These are phyloP conservation scores for Eulimnadia texana DNA, from an alignment of 1,140 invertebrate species.

Conservation along the genomic window DNA sequence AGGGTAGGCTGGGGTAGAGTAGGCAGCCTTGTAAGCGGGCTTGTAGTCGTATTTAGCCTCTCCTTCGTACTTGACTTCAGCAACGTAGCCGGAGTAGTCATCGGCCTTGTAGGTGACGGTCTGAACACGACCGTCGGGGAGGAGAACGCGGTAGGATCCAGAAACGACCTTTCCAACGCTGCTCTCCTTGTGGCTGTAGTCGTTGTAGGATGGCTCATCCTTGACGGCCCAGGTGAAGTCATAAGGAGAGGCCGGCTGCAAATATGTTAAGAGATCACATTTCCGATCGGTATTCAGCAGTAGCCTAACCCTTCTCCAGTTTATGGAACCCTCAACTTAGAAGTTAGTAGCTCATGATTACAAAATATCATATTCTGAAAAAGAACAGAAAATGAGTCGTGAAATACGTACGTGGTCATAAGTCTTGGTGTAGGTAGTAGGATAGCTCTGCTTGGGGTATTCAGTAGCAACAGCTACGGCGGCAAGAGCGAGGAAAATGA, in stretches of 20 bases:
- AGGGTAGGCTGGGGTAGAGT: background rate
- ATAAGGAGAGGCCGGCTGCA: slow-evolving; percentile 31
- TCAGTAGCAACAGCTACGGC: too few species aligned
- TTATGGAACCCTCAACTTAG: too few species aligned
- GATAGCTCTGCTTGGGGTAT: too few species aligned
- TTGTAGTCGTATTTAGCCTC: slow-evolving; percentile 16
- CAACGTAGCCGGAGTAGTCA: slow-evolving; percentile 17
- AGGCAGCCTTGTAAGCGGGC: slow-evolving; percentile 16
- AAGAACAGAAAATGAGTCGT: too few species aligned
- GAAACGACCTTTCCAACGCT: slow-evolving; percentile 40
- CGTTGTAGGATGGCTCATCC: slow-evolving; percentile 47
- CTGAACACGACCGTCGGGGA: slow-evolving; percentile 48
- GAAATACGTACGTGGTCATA: too few species aligned
- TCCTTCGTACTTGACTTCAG: slow-evolving; percentile 18
- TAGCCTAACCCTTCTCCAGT: too few species aligned
- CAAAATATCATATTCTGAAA: too few species aligned
- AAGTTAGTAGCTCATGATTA: too few species aligned
- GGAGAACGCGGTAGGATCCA: slow-evolving; percentile 56
- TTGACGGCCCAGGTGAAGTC: slow-evolving; percentile 56
- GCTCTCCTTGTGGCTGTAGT: slow-evolving; percentile 55
- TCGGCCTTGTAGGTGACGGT: slow-evolving; percentile 17
- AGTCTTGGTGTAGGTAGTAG: too few species aligned
- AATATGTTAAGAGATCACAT: background rate
- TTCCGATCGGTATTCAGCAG: too few species aligned
- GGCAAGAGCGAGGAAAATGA: too few species aligned